Base-by-base conservation (phyloP, 2,888 invertebrate genomes). In the Trissolcus brochymenae region DNA sequence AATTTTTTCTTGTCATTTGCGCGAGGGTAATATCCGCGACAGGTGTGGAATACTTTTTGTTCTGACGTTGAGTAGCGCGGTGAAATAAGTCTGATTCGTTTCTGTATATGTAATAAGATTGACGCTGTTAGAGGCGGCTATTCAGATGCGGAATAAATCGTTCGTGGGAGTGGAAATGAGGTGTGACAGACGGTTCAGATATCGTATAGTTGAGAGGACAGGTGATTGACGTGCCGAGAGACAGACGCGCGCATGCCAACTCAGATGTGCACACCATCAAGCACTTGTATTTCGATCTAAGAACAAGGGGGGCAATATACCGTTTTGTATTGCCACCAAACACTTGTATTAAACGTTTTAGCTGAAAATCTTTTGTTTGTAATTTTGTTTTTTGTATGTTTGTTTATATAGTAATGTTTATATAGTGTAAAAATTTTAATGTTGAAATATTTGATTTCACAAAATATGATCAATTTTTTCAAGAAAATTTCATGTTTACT, bases 1-100 rank as follows among this genome's bases (percentile, higher is more conserved):
- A 65, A 73, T 73, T 73, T 73, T n/a, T 60, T 60, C 65, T 73
- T 60, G 55, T 73, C 72, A 65, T 73, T 73, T 73, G 65, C 55
- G 21, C 60, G 49, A 49, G 57, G 57, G 60, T 54, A 16, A 21
- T 41, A 50, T 54, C 53, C 35, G 60, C 64, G 72, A 73, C 72
- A 73, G 72, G 65, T 60, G 59, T 21, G 72, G 72, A 73, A 73
- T 65, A 73, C 72, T 73, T 65, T 65, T 60, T 57, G 7, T 35
- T 35, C 60, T 51, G 57, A 62, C 64, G 56, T 57, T 40, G 51
- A 72, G 54, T 61, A 17, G 56, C 43, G 53, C 55, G 9, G 19
- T 40, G 50, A 74, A 62, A 68, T 67, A 56, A 67, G 62, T 56
- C 74, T 67, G 67, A 67, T 74, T 67, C 67, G 60, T 73, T 73